A percentile compares a stretch with the other conserved stretches of the same genome.
These are phyloP conservation scores for Lasius platythorax DNA, from an alignment of 2,888 invertebrate genomes.

Conservation along the genomic window DNA sequence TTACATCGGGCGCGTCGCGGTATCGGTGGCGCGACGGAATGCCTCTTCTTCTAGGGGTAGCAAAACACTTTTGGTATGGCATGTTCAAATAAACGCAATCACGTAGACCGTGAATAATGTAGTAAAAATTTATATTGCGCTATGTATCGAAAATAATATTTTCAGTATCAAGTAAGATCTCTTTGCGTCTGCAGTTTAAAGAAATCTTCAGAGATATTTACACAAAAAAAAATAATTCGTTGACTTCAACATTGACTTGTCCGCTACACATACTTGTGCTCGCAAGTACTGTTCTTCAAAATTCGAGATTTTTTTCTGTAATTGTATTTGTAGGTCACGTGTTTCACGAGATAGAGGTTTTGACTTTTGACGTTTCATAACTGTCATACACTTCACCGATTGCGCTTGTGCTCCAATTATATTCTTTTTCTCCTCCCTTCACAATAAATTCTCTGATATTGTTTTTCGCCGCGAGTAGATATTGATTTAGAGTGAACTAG, in stretches of 20 bases:
- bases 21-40: not conserved
- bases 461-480: not conserved
- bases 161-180: not conserved
- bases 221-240: not conserved
- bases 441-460: not conserved
- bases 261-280: not conserved
- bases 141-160: not conserved
- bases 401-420: too few species aligned
- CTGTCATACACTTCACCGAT: not conserved
- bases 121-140: not conserved
- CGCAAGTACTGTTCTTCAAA: not conserved
- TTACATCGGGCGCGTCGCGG: conserved; percentile 19
- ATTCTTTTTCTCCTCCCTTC: not conserved
- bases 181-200: not conserved
- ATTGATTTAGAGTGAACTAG: conserved; percentile 27
- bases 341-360: not conserved
- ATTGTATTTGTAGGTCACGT: not conserved
- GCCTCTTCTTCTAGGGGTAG: not conserved
- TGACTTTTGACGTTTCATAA: not conserved
- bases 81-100: not conserved
- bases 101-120: not conserved
- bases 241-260: conserved; percentile 3
- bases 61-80: not conserved
- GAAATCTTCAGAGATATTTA: not conserved
- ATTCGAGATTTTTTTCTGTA: not conserved